A percentile compares a stretch with the other conserved stretches of the same genome.
Conservation (phyloP, 2,888 invertebrate species). For the Reticulitermes lucifugus region DNA sequence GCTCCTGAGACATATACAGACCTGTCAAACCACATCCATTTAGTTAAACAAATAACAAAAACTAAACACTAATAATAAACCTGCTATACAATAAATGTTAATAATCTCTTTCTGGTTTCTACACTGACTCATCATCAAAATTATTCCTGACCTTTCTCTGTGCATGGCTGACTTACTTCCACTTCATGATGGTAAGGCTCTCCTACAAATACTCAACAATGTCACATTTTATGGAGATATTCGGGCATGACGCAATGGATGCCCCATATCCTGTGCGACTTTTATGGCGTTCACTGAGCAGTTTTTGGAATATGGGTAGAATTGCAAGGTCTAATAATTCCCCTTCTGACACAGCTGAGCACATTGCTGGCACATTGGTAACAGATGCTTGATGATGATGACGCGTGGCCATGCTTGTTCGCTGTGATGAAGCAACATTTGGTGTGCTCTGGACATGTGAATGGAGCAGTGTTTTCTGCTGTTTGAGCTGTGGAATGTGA, state of each 20-base stretch:
- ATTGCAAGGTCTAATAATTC: conserved; percentile 88
- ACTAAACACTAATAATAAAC: background rate
- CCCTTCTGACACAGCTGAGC: conserved; percentile 85
- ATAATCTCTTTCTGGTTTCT: background rate
- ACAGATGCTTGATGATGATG: conserved; percentile 55
- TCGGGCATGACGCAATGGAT: conserved; percentile 90
- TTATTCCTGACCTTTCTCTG: too few relatives aligned
- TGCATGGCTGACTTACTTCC: too few relatives aligned
- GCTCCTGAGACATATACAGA: background rate
- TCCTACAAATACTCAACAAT: conserved; percentile 90
- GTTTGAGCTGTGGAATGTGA: conserved; percentile 59
- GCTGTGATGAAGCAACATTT: conserved; percentile 67
- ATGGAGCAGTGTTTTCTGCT: conserved; percentile 59
- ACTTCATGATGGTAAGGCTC: background rate
- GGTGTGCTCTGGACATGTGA: conserved; percentile 72
- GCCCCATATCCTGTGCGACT: conserved; percentile 75
- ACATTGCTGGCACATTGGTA: conserved; percentile 67
- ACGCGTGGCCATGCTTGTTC: conserved; percentile 20
- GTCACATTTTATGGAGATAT: conserved; percentile 95
- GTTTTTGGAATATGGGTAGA: conserved; percentile 90
- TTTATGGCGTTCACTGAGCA: conserved; percentile 85
- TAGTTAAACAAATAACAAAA: background rate
- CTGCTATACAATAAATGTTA: background rate
- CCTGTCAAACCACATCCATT: background rate
- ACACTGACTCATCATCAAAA: background rate